phyloP scores from a whole-genome alignment of 2,113 vertebrate species.

The Boulengerochromis microlepis region DNA sequence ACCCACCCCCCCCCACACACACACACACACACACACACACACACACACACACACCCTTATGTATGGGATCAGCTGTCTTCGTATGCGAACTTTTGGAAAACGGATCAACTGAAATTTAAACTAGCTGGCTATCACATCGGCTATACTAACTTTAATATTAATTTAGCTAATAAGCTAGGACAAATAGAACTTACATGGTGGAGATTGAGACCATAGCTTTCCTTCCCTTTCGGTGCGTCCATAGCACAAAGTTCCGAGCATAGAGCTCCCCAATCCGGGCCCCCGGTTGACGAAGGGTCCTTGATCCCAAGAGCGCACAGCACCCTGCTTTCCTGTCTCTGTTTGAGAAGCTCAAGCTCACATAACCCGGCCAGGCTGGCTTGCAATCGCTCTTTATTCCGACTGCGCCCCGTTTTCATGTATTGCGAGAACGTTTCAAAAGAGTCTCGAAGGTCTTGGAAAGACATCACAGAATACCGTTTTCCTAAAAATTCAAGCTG shows the following conservation, averaged over 20 bases:
- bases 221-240: neutral
- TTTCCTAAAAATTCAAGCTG: neutral
- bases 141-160: neutral
- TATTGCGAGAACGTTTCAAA: constrained; percentile 36
- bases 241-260: neutral
- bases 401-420: constrained; percentile 57
- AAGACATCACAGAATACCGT: neutral
- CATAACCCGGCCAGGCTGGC: constrained; percentile 64
- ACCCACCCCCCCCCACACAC: rapidly evolving
- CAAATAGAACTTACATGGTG: constrained; percentile 44
- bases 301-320: constrained; percentile 55
- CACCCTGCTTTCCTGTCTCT: constrained; percentile 63
- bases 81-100: neutral
- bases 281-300: constrained; percentile 9
- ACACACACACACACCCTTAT: neutral
- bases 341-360: constrained; percentile 68
- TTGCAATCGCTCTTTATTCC: constrained; percentile 68
- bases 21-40: too few species aligned
- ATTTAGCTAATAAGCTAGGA: rapidly evolving
- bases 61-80: neutral
- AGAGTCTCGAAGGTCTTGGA: neutral
- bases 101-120: neutral
- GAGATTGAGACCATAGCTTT: neutral
- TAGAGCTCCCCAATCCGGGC: constrained; percentile 30
- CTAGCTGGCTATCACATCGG: rapidly evolving